These are phyloP conservation scores for Colistium nudipinnis DNA, from an alignment of 2,113 vertebrate genomes.

Conservation along the genomic window DNA sequence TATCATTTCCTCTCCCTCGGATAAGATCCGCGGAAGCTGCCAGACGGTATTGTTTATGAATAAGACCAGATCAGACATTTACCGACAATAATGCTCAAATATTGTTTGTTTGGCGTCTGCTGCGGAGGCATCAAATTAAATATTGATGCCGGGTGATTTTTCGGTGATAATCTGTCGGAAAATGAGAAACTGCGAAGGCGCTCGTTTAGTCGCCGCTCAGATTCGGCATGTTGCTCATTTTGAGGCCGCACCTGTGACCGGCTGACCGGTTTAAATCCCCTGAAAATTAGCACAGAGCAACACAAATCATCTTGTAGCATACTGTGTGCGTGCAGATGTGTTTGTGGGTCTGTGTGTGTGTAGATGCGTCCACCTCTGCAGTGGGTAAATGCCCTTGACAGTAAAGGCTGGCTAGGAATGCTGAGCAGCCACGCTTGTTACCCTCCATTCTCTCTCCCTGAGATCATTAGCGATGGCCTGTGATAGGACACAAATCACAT, in stretches of 20 bases:
- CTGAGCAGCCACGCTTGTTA: constrained; percentile 60
- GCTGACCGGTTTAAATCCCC: constrained; percentile 2
- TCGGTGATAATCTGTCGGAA: constrained; percentile 56
- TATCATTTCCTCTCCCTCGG: constrained; percentile 44
- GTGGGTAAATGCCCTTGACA: constrained; percentile 62
- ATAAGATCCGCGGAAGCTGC: constrained; percentile 37
- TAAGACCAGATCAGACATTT: constrained; percentile 48
- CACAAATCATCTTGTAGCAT: neutral
- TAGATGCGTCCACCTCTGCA: constrained; percentile 6
- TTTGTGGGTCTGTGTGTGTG: neutral
- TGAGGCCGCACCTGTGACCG: constrained; percentile 42
- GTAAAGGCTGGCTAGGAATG: constrained; percentile 59
- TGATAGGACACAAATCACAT: constrained; percentile 60
- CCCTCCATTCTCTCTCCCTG: constrained; percentile 61
- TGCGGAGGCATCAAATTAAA: constrained; percentile 53
- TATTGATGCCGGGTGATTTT: constrained; percentile 50
- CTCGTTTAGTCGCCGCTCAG: constrained; percentile 40
- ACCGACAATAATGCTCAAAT: constrained; percentile 56
- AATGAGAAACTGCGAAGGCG: constrained; percentile 36
- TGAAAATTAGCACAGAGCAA: neutral
- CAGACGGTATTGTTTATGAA: constrained; percentile 48
- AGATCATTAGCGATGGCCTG: constrained; percentile 69
- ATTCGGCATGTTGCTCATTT: neutral
- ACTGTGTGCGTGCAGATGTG: neutral
- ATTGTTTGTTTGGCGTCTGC: constrained; percentile 59